Evolutionary conservation across 2,888 invertebrate species (phyloP).

Genomic region (Nematopogon swammerdamellus): DNA sequence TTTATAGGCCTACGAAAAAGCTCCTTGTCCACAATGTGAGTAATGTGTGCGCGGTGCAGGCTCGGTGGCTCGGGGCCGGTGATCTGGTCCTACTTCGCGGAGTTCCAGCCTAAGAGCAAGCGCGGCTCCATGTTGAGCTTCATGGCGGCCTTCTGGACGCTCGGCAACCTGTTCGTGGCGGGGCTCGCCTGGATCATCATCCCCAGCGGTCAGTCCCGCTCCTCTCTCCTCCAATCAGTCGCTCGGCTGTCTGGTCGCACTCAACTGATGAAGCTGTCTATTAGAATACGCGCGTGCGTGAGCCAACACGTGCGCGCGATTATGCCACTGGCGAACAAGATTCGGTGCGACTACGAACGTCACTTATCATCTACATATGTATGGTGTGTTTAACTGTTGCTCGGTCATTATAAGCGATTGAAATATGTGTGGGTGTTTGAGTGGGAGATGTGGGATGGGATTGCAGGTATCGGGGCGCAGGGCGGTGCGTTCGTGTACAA

Average conservation of each 20-base stretch:
- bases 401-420: too few species aligned
- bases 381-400: too few species aligned
- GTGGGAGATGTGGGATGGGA: too few species aligned
- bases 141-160: constrained; percentile 94
- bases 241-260: neutral
- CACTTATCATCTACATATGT: too few species aligned
- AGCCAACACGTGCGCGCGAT: too few species aligned
- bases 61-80: constrained; percentile 89
- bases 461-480: constrained; percentile 63
- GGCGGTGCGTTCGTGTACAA: constrained; percentile 74
- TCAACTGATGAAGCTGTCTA: neutral
- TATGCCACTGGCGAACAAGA: too few species aligned
- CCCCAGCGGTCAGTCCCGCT: constrained; percentile 47
- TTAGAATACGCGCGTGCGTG: too few species aligned
- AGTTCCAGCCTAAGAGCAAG: constrained; percentile 89
- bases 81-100: constrained; percentile 93
- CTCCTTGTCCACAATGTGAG: too few species aligned
- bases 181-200: constrained; percentile 77
- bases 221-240: neutral
- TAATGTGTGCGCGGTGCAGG: too few species aligned
- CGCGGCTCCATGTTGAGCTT: constrained; percentile 90
- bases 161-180: constrained; percentile 89
- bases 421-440: too few species aligned
- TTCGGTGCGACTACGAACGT: too few species aligned
- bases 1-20: too few species aligned